Percentiles rank a stretch among this genome's conserved stretches.
phyloP scores from a whole-genome alignment of 2,888 invertebrate genomes.

The Heteropelma amictum region DNA sequence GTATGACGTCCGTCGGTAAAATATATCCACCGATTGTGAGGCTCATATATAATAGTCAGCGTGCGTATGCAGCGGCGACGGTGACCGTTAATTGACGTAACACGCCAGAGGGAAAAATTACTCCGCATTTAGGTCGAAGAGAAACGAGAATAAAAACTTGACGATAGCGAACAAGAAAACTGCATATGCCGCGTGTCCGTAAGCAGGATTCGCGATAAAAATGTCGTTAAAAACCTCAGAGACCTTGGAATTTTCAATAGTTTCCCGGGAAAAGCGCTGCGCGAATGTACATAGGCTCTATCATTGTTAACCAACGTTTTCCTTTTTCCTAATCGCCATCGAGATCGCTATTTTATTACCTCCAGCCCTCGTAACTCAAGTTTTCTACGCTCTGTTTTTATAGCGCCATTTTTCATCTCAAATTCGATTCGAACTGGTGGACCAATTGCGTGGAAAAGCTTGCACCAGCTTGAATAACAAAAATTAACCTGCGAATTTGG shows the following conservation, averaged over 20 bases:
- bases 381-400: background rate
- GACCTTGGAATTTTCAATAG: slow-evolving; percentile 42
- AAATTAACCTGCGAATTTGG: no score
- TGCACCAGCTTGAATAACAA: background rate
- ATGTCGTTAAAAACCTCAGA: slow-evolving; percentile 45
- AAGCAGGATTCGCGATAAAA: slow-evolving; percentile 50
- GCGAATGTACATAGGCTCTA: background rate
- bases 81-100: slow-evolving; percentile 49
- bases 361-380: background rate
- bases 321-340: background rate
- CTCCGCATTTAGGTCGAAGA: slow-evolving; percentile 72
- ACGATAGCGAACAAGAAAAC: slow-evolving; percentile 65
- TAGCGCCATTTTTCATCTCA: background rate
- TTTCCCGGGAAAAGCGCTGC: slow-evolving; percentile 10
- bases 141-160: slow-evolving; percentile 65
- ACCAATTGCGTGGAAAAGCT: background rate
- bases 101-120: slow-evolving; percentile 64
- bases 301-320: slow-evolving; percentile 12
- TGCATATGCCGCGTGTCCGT: slow-evolving; percentile 43
- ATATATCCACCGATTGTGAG: slow-evolving; percentile 21
- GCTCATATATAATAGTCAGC: slow-evolving; percentile 30
- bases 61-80: slow-evolving; percentile 27
- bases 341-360: slow-evolving; percentile 9
- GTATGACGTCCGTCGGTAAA: slow-evolving; percentile 20
- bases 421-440: background rate